phyloP scores from a whole-genome alignment of 2,797 vertebrate species.

The Hyperoplus immaculatus region DNA sequence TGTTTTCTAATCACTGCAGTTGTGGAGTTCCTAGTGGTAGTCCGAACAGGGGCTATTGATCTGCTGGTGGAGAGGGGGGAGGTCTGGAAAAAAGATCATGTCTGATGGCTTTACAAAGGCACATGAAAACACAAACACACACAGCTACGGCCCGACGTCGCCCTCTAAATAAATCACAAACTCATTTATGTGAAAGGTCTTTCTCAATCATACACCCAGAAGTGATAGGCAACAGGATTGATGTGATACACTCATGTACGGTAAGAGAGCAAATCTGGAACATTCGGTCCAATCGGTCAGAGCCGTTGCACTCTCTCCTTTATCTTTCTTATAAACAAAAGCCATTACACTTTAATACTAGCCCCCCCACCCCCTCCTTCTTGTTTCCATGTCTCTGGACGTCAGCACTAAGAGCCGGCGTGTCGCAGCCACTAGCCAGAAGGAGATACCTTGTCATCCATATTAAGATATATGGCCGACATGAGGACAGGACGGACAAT shows the following conservation, averaged over 20 bases:
- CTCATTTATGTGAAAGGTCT: slow-evolving; percentile 55
- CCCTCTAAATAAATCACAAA: slow-evolving; percentile 65
- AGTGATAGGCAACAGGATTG: slow-evolving; percentile 33
- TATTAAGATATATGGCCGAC: slow-evolving; percentile 86
- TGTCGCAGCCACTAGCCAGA: slow-evolving; percentile 76
- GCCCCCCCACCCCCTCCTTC: slow-evolving; percentile 11
- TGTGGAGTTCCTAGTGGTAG: slow-evolving; percentile 98
- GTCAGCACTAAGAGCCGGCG: slow-evolving; percentile 83
- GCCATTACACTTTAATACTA: slow-evolving; percentile 72
- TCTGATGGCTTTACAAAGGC: slow-evolving; percentile 55
- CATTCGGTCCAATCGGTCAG: slow-evolving; percentile 4
- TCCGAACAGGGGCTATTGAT: slow-evolving; percentile 98
- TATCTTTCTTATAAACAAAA: slow-evolving; percentile 71
- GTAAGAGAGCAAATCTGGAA: slow-evolving; percentile 26
- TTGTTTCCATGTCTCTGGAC: slow-evolving; percentile 74
- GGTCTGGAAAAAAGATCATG: slow-evolving; percentile 40
- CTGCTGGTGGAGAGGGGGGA: slow-evolving; percentile 69
- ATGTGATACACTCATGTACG: slow-evolving; percentile 28
- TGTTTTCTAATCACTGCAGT: slow-evolving; percentile 99
- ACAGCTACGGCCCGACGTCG: slow-evolving; percentile 47
- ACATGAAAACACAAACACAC: slow-evolving; percentile 4
- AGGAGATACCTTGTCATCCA: slow-evolving; percentile 84
- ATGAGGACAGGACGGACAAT: slow-evolving; percentile 77
- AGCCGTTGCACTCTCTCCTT: slow-evolving; percentile 42
- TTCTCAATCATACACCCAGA: slow-evolving; percentile 20